Percentiles rank a stretch among this genome's conserved stretches.
These are phyloP conservation scores for Halcyon malimbica DNA, from an alignment of 2,113 vertebrate genomes.

Conservation along the genomic window DNA sequence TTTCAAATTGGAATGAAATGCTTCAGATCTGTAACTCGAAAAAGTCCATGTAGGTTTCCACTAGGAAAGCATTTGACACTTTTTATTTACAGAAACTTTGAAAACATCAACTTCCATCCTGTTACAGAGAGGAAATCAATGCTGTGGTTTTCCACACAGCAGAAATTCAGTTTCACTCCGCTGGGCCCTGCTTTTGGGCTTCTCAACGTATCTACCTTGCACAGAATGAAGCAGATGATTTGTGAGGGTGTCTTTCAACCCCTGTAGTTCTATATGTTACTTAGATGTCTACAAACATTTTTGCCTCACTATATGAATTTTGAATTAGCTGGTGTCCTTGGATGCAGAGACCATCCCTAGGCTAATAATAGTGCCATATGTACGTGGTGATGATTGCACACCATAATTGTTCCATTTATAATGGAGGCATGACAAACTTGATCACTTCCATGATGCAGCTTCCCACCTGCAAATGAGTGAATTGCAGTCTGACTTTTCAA, in stretches of 20 bases:
- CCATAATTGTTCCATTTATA: neutral
- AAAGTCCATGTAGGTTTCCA: neutral
- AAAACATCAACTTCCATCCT: neutral
- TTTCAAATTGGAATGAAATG: neutral
- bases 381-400: neutral
- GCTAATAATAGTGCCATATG: rapidly evolving
- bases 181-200: neutral
- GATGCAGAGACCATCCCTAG: neutral
- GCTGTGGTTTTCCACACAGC: neutral
- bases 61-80: neutral
- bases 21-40: neutral
- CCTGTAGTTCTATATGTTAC: neutral
- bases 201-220: neutral
- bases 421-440: neutral
- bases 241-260: neutral
- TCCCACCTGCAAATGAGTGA: neutral
- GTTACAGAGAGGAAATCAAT: neutral
- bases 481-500: neutral
- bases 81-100: neutral
- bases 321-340: rapidly evolving
- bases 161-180: neutral
- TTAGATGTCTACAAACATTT: neutral
- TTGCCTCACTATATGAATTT: neutral
- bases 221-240: rapidly evolving
- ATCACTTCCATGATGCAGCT: neutral